A percentile compares a stretch with the other conserved stretches of the same genome.
These are phyloP conservation scores for Papilio helenus DNA, from an alignment of 1,140 invertebrate species.

Conservation along the genomic window DNA sequence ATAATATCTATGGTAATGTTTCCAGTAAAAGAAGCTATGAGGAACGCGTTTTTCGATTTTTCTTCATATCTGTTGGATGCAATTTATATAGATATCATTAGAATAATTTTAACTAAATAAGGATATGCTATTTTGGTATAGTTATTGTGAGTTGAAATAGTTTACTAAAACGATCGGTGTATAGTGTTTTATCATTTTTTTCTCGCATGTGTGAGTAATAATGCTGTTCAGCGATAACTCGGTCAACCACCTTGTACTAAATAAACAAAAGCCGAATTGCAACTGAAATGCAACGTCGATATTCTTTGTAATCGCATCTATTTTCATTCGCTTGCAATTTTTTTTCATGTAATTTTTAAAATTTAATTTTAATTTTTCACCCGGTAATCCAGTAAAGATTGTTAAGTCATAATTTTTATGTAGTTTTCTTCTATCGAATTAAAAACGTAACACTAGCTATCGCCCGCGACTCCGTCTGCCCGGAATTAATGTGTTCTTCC, in stretches of 20 bases:
- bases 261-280: constrained; percentile 57
- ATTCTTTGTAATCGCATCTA: constrained; percentile 23
- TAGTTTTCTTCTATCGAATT: too few species aligned
- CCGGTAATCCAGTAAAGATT: neutral
- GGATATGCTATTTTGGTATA: constrained; percentile 37
- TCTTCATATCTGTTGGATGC: too few species aligned
- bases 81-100: too few species aligned
- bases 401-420: neutral
- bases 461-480: too few species aligned
- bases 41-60: too few species aligned
- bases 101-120: constrained; percentile 9
- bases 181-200: constrained; percentile 11
- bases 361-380: neutral
- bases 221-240: constrained; percentile 51
- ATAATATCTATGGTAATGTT: too few species aligned
- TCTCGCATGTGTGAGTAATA: constrained; percentile 42
- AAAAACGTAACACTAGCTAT: too few species aligned
- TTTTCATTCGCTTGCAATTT: constrained; percentile 13
- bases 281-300: constrained; percentile 54
- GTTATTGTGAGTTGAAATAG: neutral
- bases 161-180: neutral
- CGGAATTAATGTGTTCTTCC: too few species aligned
- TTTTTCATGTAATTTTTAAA: neutral
- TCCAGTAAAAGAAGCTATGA: too few species aligned
- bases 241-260: constrained; percentile 59